Percentiles rank a stretch among this genome's conserved stretches.
phyloP scores from a whole-genome alignment of 2,888 invertebrate species.

The Deilephila porcellus region DNA sequence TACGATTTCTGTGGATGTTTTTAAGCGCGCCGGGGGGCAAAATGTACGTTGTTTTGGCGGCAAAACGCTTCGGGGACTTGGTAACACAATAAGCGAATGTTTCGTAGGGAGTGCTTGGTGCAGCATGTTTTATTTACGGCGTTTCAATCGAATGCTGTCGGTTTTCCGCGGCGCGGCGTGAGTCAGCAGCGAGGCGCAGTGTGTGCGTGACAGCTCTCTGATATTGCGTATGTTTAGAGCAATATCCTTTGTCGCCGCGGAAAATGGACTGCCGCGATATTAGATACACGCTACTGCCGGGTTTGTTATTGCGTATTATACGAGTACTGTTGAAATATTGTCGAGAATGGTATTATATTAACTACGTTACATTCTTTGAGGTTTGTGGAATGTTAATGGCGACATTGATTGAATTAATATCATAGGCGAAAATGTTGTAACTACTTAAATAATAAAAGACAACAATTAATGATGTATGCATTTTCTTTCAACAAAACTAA shows the following conservation, averaged over 20 bases:
- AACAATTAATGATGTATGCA: too few species aligned
- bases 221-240: slow-evolving; percentile 49
- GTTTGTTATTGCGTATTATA: slow-evolving; percentile 29
- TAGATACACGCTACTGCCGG: slow-evolving; percentile 56
- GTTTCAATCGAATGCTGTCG: slow-evolving; percentile 77
- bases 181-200: slow-evolving; percentile 59
- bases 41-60: slow-evolving; percentile 85
- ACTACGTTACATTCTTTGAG: too few species aligned
- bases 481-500: too few species aligned
- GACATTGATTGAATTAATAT: too few species aligned
- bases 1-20: slow-evolving; percentile 76
- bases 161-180: slow-evolving; percentile 65
- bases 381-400: too few species aligned
- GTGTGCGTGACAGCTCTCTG: slow-evolving; percentile 65
- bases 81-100: slow-evolving; percentile 83
- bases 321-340: background rate
- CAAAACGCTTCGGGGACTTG: slow-evolving; percentile 83
- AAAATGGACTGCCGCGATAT: slow-evolving; percentile 56
- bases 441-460: too few species aligned
- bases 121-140: slow-evolving; percentile 84
- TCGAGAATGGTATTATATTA: too few species aligned
- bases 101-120: slow-evolving; percentile 69
- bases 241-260: slow-evolving; percentile 46
- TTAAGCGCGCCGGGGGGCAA: slow-evolving; percentile 84
- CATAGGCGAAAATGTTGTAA: too few species aligned